Percentiles rank a stretch among this genome's conserved stretches.
These are phyloP conservation scores for Seriola quinqueradiata DNA, from an alignment of 2,113 vertebrate species.

Conservation along the genomic window DNA sequence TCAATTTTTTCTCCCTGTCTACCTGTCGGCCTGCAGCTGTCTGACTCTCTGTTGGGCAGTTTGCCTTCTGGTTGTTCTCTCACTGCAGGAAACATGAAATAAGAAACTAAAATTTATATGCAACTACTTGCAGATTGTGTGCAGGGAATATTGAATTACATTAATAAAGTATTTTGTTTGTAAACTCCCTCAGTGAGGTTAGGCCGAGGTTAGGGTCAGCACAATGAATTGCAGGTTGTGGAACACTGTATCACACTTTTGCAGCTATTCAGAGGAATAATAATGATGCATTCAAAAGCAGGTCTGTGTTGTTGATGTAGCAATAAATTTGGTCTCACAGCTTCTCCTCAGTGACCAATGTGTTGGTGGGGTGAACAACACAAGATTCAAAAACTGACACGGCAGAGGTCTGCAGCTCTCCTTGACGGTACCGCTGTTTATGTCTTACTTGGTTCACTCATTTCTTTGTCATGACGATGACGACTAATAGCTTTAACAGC, in stretches of 20 bases:
- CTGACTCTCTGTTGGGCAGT: constrained; percentile 25
- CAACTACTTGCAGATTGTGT: neutral
- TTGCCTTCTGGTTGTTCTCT: constrained; percentile 4
- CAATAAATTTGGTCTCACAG: neutral
- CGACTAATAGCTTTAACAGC: too few relatives aligned
- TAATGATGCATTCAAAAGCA: neutral
- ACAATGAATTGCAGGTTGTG: neutral
- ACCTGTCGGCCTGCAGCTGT: constrained; percentile 37
- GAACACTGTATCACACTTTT: neutral
- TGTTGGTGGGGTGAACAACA: neutral
- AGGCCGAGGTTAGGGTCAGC: neutral
- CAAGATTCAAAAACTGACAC: neutral
- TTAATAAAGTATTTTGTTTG: constrained; percentile 9
- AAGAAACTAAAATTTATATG: neutral
- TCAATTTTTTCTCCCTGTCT: constrained; percentile 38
- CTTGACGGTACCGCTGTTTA: neutral
- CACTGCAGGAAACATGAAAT: neutral
- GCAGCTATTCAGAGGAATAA: neutral
- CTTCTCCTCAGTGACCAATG: neutral
- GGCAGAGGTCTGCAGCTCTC: neutral
- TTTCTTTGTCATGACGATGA: neutral
- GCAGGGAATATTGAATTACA: constrained; percentile 9
- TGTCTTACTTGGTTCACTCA: neutral
- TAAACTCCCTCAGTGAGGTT: constrained; percentile 1
- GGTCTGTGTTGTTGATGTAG: neutral